These are phyloP conservation scores for Odontamblyopus rebecca DNA, from an alignment of 2,797 vertebrate genomes.

Conservation along the genomic window DNA sequence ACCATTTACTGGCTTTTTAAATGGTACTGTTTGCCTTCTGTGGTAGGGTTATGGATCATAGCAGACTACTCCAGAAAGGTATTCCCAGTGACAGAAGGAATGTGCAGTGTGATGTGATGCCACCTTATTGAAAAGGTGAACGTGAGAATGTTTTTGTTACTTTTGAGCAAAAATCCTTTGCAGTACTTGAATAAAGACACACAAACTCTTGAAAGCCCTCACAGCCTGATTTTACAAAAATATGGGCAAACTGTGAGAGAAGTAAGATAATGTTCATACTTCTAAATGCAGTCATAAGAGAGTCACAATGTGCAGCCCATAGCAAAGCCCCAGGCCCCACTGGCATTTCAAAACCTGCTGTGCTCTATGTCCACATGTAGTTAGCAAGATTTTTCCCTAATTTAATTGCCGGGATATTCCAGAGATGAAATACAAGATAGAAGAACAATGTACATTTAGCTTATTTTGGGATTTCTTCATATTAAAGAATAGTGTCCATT, in stretches of 20 bases:
- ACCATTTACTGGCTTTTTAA: conserved; percentile 70
- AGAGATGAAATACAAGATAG: conserved; percentile 8
- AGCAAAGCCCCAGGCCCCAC: conserved; percentile 33
- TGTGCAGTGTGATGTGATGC: conserved; percentile 63
- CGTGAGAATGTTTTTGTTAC: conserved; percentile 69
- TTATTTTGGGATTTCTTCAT: conserved; percentile 22
- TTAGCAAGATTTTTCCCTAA: conserved; percentile 42
- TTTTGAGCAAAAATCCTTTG: conserved; percentile 78
- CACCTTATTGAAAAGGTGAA: conserved; percentile 60
- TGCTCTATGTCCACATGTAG: conserved; percentile 48
- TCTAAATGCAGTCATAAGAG: conserved; percentile 68
- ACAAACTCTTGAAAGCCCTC: conserved; percentile 74
- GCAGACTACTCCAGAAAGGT: conserved; percentile 72
- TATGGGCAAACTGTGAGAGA: conserved; percentile 64
- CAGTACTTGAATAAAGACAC: conserved; percentile 84
- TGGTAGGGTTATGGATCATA: conserved; percentile 73
- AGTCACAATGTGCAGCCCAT: conserved; percentile 68
- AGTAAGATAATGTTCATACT: conserved; percentile 59
- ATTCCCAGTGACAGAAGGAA: conserved; percentile 78
- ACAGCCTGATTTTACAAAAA: conserved; percentile 57
- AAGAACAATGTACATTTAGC: conserved; percentile 27
- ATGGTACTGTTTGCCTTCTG: conserved; percentile 84
- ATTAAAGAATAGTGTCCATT: conserved; percentile 36
- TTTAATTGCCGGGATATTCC: conserved; percentile 24
- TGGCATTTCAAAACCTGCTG: conserved; percentile 60